phyloP scores from a whole-genome alignment of 2,797 vertebrate genomes.

The Perdix hodgsoniae region DNA sequence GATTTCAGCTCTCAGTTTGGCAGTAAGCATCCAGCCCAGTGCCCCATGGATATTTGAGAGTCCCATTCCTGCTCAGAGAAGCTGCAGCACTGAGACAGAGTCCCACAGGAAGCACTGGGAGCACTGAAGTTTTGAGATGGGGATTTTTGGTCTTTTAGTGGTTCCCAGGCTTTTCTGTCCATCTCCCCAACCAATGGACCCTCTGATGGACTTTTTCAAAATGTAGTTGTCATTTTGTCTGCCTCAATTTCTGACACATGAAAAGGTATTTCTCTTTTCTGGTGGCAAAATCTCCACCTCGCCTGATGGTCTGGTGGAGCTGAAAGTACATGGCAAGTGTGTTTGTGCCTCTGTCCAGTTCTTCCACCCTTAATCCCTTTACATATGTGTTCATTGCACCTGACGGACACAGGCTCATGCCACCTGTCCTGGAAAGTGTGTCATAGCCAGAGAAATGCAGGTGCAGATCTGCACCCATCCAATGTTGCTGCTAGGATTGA shows the following conservation, averaged over 20 bases:
- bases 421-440: neutral
- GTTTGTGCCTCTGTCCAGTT: neutral
- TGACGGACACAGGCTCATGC: neutral
- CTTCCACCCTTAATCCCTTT: neutral
- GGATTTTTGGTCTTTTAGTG: neutral
- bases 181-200: neutral
- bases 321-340: neutral
- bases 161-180: neutral
- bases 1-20: accelerated
- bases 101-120: neutral
- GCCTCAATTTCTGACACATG: neutral
- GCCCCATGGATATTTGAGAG: neutral
- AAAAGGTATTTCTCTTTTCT: neutral
- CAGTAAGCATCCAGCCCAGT: neutral
- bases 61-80: accelerated
- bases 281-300: neutral
- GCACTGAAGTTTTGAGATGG: neutral
- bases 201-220: neutral
- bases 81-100: neutral
- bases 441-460: neutral
- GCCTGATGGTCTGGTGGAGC: neutral
- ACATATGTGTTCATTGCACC: neutral
- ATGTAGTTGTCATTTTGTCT: neutral
- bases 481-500: neutral
- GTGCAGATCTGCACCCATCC: neutral